Base-by-base conservation (phyloP, 2,888 invertebrate genomes). In the Tuta absoluta region DNA sequence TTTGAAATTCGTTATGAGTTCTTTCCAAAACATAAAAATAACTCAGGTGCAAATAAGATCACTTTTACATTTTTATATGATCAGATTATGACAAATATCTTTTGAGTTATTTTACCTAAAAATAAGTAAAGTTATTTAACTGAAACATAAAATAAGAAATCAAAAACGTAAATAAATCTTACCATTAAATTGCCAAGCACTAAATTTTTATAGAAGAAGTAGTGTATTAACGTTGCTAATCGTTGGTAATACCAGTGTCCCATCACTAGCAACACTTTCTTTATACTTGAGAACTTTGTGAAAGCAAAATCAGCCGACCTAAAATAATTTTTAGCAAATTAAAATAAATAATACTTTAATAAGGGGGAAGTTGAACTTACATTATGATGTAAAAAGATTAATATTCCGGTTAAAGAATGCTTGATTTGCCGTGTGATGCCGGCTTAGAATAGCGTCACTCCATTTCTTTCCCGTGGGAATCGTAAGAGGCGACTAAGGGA, bases 201-300 rank as follows among this genome's bases (percentile, higher is more conserved):
- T 41, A 96, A 87, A 86, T 97, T 97, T 89, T 97, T 97, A 80
- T 97, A 97, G 84, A 97, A 97, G 82, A 96, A 97, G 78, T 96
- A 97, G 71, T 95, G 94, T 68, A 96, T 95, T 68, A 97, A 86
- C 0, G 93, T 93, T 1, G 96, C 94, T 37, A 96, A 85, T 62
- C 97, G 89, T 65, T 94, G 92, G 77, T 96, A 97, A 84, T 95
- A 97, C 93, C 95, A 96, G 76, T 97, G 96, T 0, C 97, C 97
- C 84, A 97, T 95, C 0, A 97, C 95, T 49, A 98, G 88, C 14
- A 98, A 81, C 17, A 95, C 92, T 74, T 95, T 94, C 75, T 94
- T 94, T 37, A 98, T 87, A 93, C 95, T 96, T 33, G 93, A 93
- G 82, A 98, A 98, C 73, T 95, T 95, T 8, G 96, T 95, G 73